Base-by-base conservation (phyloP, 2,888 invertebrate genomes). In the Eilema griseolum region DNA sequence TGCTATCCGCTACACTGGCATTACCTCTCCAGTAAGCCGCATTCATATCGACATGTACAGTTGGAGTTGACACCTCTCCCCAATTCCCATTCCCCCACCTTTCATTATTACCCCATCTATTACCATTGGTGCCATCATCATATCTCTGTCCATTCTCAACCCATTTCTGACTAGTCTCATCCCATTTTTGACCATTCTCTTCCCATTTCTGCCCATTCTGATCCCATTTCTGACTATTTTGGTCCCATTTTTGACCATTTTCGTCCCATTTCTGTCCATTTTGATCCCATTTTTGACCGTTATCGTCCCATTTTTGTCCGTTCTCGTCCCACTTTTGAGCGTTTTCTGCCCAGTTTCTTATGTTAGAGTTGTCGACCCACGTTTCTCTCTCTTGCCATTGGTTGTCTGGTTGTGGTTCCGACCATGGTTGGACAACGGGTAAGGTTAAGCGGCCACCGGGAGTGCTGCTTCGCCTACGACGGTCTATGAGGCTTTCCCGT, bases 1-100 rank as follows among this genome's bases (percentile, higher is more conserved):
- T 95, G 83, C 94, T 95, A 52, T 94, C 95, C 0, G 95, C 95
- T 0, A 94, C 92, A 66, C 95, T 95, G 0, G 92, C 93, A 57
- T 93, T 93, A 0, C 93, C 94, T 61, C 94, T 84, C 93, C 95
- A 95, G 65, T 93, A 94, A 0, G 92, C 92, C 0, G 91, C 93
- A 61, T 89, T 92, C 92, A 92, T 90, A 72, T 94, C 95, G 0
- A 95, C 95, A 69, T 92, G 93, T 0, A 94, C 94, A 0, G 94
- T 95, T 0, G 94, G 95, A 2, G 95, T 95, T 0, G 92, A 90
- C 2, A 92, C 91, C 64, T 93, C 94, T 20, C 91, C 93, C 95
- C 95, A 94, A 63, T 91, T 91, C 3, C 90, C 91, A 62, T 91
- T 91, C 23, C 89, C 90, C 88, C 91, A 90, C 74, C 90, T 81